Evolutionary conservation across 2,113 vertebrate species (phyloP).

Genomic region (Ceyx melanurus): DNA sequence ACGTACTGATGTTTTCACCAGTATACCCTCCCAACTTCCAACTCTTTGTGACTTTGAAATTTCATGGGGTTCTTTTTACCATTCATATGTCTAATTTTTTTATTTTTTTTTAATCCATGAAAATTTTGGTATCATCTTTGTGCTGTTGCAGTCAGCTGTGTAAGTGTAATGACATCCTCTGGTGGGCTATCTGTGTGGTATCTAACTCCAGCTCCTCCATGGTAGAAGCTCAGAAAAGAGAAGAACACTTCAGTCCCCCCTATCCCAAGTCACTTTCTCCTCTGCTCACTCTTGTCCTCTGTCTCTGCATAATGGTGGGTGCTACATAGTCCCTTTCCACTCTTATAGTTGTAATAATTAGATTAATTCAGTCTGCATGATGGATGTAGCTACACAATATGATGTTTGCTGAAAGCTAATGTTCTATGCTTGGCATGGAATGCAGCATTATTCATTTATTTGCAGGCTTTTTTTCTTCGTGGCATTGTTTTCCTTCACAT

Average conservation of each 20-base stretch:
- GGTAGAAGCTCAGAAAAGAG: background rate
- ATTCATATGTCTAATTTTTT: background rate
- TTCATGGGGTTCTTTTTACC: background rate
- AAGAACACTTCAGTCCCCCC: background rate
- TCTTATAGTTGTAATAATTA: background rate
- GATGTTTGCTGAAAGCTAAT: background rate
- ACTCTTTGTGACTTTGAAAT: background rate
- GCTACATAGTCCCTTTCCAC: background rate
- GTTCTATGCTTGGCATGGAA: background rate
- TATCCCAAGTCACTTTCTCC: background rate
- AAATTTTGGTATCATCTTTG: background rate
- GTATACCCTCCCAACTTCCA: background rate
- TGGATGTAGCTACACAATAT: background rate
- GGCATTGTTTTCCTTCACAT: background rate
- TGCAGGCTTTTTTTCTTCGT: background rate
- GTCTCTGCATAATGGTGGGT: background rate
- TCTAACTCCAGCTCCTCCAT: background rate
- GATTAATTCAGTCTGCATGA: background rate
- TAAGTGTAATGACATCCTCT: background rate
- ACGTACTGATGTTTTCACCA: background rate
- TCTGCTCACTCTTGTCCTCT: background rate
- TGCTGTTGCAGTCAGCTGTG: background rate
- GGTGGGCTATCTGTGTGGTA: background rate
- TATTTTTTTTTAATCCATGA: background rate
- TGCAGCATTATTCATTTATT: conserved; percentile 9